Evolutionary conservation across 2,797 vertebrate genomes (phyloP).

Genomic region (Ambastaia sidthimunki): DNA sequence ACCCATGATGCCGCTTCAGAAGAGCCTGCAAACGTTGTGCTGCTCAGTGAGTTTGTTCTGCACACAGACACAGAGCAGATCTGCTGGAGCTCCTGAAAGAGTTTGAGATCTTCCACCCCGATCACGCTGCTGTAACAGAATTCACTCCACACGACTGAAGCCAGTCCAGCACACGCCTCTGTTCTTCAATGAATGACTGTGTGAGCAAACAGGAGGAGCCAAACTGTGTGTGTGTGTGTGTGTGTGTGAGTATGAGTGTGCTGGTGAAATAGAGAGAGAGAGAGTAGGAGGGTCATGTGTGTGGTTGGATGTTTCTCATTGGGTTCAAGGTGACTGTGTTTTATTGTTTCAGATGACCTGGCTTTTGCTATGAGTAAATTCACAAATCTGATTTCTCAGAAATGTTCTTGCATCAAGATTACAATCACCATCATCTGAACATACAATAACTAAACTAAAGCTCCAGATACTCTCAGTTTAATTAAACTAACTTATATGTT

Average conservation of each 20-base stretch:
- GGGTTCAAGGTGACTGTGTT: no score
- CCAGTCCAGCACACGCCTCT: background rate
- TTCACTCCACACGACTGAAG: background rate
- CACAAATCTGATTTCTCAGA: no score
- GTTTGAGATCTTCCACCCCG: background rate
- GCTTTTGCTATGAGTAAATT: no score
- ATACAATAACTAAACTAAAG: no score
- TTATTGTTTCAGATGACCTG: no score
- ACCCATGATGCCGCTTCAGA: slow-evolving; percentile 66
- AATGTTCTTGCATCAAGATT: no score
- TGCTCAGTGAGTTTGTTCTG: background rate
- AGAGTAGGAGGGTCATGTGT: no score
- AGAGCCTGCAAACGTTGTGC: background rate
- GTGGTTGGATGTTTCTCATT: no score
- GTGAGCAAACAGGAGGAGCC: background rate
- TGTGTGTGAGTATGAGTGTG: background rate
- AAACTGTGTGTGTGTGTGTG: background rate
- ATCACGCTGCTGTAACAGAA: background rate
- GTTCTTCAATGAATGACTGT: slow-evolving; percentile 34
- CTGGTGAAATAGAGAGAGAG: no score
- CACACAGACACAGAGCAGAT: slow-evolving; percentile 16
- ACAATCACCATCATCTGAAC: no score
- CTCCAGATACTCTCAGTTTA: no score
- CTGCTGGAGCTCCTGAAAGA: background rate
- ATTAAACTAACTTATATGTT: no score